Base-by-base conservation (phyloP, 2,113 vertebrate genomes). In the Ardeotis arabs region DNA sequence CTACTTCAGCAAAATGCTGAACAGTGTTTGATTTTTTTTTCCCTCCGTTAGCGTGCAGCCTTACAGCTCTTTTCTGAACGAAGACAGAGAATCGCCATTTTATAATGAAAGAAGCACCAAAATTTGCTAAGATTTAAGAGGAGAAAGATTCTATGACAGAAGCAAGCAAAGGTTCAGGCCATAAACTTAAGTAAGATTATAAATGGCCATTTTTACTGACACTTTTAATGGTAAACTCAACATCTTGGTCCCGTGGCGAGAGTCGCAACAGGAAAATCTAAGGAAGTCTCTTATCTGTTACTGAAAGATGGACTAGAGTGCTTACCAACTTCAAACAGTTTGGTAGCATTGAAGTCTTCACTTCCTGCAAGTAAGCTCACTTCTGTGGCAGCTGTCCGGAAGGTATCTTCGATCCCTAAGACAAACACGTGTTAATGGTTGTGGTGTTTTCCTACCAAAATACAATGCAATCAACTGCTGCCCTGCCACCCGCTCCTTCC, bases 321-420 rank as follows among this genome's bases (percentile, higher is more conserved):
- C 99, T 99, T 98, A 99, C 99, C 99, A 44, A 99, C 98, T 98
- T 99, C 99, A 98, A 99, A 99, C 53, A 99, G 98, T 88, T 99
- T 99, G 76, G 99, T 99, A 72, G 99, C 99, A 20, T 99, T 99
- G 97, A 99, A 99, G 90, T 99, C 99, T 90, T 99, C 99, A 1
- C 98, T 99, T 95, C 99, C 99, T 12, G 99, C 99, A 13, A 99
- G 98, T 60, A 99, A 98, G 84, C 99, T 99, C 89, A 99, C 99
- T 98, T 99, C 99, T 1, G 99, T 99, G 87, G 99, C 99, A 20
- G 99, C 99, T 21, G 99, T 99, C 97, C 98, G 98, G 98, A 99
- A 99, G 87, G 99, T 99, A 73, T 99, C 99, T 98, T 99, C 99
- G 20, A 99, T 99, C 93, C 99, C 99, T 99, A 95, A 41, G 53